Evolutionary conservation across 1,140 invertebrate species (phyloP).

Genomic region (Chymomyza costata): DNA sequence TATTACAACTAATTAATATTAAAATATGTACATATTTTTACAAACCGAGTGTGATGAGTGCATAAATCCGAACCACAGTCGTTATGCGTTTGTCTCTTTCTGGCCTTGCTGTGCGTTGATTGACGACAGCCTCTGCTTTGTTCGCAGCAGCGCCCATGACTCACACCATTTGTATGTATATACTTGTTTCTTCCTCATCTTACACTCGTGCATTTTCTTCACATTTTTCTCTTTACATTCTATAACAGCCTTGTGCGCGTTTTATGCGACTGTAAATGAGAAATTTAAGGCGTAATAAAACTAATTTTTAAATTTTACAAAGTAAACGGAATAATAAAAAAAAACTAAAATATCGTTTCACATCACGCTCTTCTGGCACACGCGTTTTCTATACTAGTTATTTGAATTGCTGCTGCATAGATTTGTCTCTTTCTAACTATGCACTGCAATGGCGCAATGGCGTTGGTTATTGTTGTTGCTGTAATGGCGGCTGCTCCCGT

Average conservation of each 20-base stretch:
- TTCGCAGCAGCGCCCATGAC: constrained; percentile 49
- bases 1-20: constrained; percentile 29
- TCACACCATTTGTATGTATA: constrained; percentile 33
- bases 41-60: constrained; percentile 69
- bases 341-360: neutral
- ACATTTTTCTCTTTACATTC: constrained; percentile 53
- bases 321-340: constrained; percentile 1
- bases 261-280: constrained; percentile 73
- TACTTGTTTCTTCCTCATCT: constrained; percentile 33
- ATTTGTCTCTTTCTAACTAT: constrained; percentile 52
- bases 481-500: constrained; percentile 5
- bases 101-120: constrained; percentile 52
- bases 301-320: constrained; percentile 62
- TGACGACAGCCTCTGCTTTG: too few relatives aligned
- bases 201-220: constrained; percentile 58
- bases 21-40: constrained; percentile 42
- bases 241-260: constrained; percentile 55
- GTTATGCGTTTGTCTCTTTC: constrained; percentile 29
- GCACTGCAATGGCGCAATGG: constrained; percentile 48
- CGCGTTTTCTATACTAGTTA: constrained; percentile 6
- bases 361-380: neutral
- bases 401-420: constrained; percentile 25
- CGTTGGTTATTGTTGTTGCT: constrained; percentile 28
- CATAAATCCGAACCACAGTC: constrained; percentile 47
- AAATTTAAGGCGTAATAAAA: constrained; percentile 74